Evolutionary conservation across 2,888 invertebrate genomes (phyloP), one percentile per base, ranked within the genome.

Genomic region (Galerucella nymphaeae): DNA sequence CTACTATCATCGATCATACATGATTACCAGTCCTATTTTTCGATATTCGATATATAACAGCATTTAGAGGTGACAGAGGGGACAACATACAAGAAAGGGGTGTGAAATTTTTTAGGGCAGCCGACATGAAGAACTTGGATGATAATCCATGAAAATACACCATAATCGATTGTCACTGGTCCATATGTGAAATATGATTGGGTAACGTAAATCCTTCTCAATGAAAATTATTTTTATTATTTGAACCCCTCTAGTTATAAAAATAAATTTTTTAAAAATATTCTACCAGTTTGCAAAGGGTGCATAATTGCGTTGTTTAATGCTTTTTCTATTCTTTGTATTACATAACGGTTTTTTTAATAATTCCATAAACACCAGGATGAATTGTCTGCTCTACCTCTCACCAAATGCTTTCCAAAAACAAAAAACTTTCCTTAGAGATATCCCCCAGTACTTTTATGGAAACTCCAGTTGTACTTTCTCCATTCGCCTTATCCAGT

Each of bases 71-170:
- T 62, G 67, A 76, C 75, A 76, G 76, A 79, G 81, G 81, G 79
- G 80, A 53, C 38, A 50, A 66, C 14, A 53, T n/a, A 14, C 38
- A 73, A 63, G 74, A 73, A 79, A 79, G 77, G 81, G 82, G 81
- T 80, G 79, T 76, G 71, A 75, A 75, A 23, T 23, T 66, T 76
- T 53, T 76, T 70, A 78, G 76, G 78, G 75, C 74, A 71, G 72
- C 72, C 73, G 68, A 76, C 77, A 76, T 74, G 76, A 79, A 78
- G 76, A 73, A 76, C 71, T 70, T 75, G 75, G 80, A 75, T 80
- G 80, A 75, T 80, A 82, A 82, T 81, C 81, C 80, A 78, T 80
- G 79, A 82, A 68, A 82, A 82, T 82, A 72, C 75, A 70, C 78
- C 70, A 74, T 78, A 80, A 80, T 80, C 80, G 80, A 80, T 80